phyloP scores from a whole-genome alignment of 2,888 invertebrate genomes.

The Drosophila phalerata region DNA sequence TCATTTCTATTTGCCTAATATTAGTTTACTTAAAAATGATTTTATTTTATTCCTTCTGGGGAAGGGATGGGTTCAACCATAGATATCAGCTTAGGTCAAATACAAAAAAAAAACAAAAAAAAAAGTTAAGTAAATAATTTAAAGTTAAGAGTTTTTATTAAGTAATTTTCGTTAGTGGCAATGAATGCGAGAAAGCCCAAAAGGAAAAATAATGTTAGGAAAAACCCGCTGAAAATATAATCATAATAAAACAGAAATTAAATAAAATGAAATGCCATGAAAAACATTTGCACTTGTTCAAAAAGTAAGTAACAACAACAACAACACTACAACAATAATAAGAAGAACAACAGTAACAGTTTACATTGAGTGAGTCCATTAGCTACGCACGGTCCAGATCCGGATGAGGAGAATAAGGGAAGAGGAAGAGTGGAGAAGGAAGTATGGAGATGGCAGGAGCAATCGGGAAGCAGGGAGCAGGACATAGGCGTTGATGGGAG shows the following conservation, averaged over 20 bases:
- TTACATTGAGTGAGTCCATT: constrained; percentile 64
- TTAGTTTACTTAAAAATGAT: no score
- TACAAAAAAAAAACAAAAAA: not conserved
- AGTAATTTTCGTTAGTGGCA: constrained; percentile 42
- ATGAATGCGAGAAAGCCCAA: not conserved
- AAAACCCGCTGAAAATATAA: constrained; percentile 62
- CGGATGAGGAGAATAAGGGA: no score
- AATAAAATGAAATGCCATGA: constrained; percentile 76
- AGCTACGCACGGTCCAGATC: constrained; percentile 46
- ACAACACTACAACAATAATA: constrained; percentile 22
- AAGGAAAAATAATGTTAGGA: not conserved
- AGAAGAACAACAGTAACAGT: constrained; percentile 42
- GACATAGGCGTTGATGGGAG: constrained; percentile 8
- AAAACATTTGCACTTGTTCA: constrained; percentile 77
- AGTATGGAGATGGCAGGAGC: not conserved
- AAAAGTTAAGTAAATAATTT: constrained; percentile 23
- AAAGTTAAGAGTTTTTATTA: constrained; percentile 35
- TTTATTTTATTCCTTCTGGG: not conserved
- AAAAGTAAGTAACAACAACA: constrained; percentile 58
- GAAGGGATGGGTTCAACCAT: not conserved
- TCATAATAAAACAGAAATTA: constrained; percentile 79
- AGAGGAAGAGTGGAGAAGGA: not conserved
- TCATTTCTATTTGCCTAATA: not conserved
- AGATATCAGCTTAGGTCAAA: not conserved
- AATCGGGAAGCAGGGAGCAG: constrained; percentile 5